Evolutionary conservation across 1,140 invertebrate genomes (phyloP), one percentile per base, ranked within the genome.

Genomic region (Leptopilina boulardi): DNA sequence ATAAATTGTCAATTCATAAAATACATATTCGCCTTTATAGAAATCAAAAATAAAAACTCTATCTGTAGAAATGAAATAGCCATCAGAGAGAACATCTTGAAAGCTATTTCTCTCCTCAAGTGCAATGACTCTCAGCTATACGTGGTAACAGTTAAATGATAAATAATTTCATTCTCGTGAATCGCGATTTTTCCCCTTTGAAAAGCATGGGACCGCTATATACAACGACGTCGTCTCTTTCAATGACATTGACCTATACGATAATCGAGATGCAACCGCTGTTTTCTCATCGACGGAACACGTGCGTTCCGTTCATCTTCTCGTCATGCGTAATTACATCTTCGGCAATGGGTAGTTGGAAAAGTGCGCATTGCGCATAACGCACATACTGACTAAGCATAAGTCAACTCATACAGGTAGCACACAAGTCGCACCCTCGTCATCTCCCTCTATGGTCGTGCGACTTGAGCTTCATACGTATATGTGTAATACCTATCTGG

Each of bases 351-450:
- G 3, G n/a, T 30, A 34, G 15, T 15, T 26, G 13, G 19, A 13
- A 47, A 47, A 59, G 23, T 59, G 11, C 56, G 26, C 59, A 30
- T 4, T 6, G 13, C 21, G 11, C 56, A 23, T 73, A 56, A 30
- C 30, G 47, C 44, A 56, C 8, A 41, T 10, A 30, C 21, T 51
- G 30, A 74, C 23, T 54, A 34, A 56, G 73, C 54, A 59, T 18
- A 74, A 74, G 26, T 26, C 44, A 34, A 74, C 15, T 74, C 54
- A 41, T 56, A 30, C 54, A 74, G 73, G 54, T 51, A 74, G 54
- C 74, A 23, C 74, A 23, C 54, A 70, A 66, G 59, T 54, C 56
- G 13, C 54, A 74, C 73, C 47, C 51, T 74, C 23, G 18, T 42
- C 51, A 66, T 75, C 74, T 23, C 56, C 15, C 44, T 19, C 10